Conservation (phyloP, 2,113 vertebrate genomes). For the Tetraodon nigroviridis region DNA sequence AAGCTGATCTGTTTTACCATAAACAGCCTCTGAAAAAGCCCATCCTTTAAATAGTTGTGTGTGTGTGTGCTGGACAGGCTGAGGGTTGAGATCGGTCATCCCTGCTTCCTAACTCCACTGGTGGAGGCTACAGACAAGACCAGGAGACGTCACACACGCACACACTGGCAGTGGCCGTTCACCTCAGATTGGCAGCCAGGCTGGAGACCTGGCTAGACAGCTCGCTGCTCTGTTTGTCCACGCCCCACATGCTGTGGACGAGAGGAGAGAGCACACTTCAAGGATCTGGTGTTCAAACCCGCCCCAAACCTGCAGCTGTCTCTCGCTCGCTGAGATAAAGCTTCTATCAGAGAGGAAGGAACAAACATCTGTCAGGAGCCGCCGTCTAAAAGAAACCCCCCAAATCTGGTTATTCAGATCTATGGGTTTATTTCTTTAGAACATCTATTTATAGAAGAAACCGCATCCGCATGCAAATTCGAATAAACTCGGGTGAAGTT, state of each 20-base stretch:
- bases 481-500: neutral
- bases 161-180: slow-evolving; percentile 67
- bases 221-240: slow-evolving; percentile 80
- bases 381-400: neutral
- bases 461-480: neutral
- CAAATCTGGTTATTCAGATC: neutral
- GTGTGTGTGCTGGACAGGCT: too few species aligned
- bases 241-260: slow-evolving; percentile 80
- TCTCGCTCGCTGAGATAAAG: neutral
- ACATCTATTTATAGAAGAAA: too few species aligned
- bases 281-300: slow-evolving; percentile 42
- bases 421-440: neutral
- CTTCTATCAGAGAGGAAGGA: neutral
- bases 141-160: slow-evolving; percentile 57
- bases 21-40: too few species aligned
- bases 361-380: neutral
- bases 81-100: too few species aligned
- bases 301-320: slow-evolving; percentile 10
- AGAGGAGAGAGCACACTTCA: slow-evolving; percentile 73
- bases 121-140: slow-evolving; percentile 29
- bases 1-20: slow-evolving; percentile 13
- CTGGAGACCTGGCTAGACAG: slow-evolving; percentile 79
- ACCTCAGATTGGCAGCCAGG: slow-evolving; percentile 80
- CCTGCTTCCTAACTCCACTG: too few species aligned
- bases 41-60: too few species aligned